phyloP scores from a whole-genome alignment of 1,140 invertebrate species.

The Leguminivora glycinivorella region DNA sequence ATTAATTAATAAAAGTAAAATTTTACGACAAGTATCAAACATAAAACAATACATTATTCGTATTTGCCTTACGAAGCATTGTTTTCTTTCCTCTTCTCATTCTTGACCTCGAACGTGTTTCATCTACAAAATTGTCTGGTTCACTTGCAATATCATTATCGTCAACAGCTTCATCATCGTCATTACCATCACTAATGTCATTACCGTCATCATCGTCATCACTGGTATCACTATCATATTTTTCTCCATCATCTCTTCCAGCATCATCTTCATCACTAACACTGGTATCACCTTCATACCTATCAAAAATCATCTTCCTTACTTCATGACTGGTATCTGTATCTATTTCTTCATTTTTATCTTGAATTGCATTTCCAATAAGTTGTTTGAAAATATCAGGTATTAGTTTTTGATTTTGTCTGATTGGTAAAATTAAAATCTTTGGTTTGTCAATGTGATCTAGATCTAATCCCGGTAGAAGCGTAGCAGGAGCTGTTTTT shows the following conservation, averaged over 20 bases:
- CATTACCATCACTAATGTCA: background rate
- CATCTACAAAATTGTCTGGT: background rate
- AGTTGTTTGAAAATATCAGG: background rate
- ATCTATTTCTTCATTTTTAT: background rate
- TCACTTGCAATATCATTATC: too few species aligned
- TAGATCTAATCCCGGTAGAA: background rate
- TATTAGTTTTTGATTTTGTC: background rate
- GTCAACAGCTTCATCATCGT: too few species aligned
- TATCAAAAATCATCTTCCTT: background rate
- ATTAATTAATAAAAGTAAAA: too few species aligned
- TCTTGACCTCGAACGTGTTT: background rate
- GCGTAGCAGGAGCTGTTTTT: background rate
- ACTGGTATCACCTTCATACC: background rate
- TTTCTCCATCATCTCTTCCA: background rate
- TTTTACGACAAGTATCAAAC: background rate
- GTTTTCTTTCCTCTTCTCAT: background rate
- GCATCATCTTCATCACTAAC: background rate
- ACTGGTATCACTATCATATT: background rate
- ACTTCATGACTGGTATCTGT: background rate
- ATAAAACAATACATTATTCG: background rate
- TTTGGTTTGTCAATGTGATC: background rate
- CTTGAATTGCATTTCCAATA: background rate
- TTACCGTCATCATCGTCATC: background rate
- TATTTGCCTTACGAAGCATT: background rate
- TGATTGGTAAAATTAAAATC: background rate